Percentiles rank a stretch among this genome's conserved stretches.
Evolutionary conservation across 2,888 invertebrate species (phyloP).

Genomic region (Clitarchus hookeri): DNA sequence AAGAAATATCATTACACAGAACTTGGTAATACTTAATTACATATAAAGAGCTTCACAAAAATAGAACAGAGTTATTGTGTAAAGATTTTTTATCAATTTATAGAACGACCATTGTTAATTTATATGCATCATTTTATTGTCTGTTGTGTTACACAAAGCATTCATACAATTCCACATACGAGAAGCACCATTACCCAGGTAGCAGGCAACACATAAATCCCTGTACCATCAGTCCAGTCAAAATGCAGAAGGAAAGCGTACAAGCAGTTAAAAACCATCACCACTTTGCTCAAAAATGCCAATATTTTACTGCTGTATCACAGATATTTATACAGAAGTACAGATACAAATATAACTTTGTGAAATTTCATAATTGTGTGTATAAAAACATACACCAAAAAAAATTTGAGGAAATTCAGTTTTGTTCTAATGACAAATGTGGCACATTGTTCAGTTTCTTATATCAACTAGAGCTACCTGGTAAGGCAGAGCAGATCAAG

Average conservation of each 20-base stretch:
- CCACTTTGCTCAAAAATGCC: neutral
- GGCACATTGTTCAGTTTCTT: neutral
- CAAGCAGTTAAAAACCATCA: constrained; percentile 14
- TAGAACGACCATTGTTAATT: neutral
- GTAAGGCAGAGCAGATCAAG: neutral
- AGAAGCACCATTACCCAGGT: constrained; percentile 1
- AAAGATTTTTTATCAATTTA: neutral
- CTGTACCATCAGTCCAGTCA: neutral
- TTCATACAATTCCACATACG: constrained; percentile 8
- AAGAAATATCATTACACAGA: constrained; percentile 14
- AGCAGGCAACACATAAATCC: constrained; percentile 1
- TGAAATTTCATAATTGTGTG: neutral
- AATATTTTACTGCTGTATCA: neutral
- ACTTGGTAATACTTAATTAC: neutral
- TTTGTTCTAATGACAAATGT: too few species aligned
- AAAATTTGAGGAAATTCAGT: neutral
- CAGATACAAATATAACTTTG: neutral
- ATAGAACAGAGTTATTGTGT: neutral
- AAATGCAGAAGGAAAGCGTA: neutral
- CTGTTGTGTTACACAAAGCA: constrained; percentile 14
- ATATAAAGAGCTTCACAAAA: neutral
- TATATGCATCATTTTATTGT: neutral
- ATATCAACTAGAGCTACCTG: neutral
- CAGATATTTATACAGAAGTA: neutral
- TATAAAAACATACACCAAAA: neutral